Conservation (phyloP, 2,797 vertebrate genomes). For the Sphenodon punctatus region DNA sequence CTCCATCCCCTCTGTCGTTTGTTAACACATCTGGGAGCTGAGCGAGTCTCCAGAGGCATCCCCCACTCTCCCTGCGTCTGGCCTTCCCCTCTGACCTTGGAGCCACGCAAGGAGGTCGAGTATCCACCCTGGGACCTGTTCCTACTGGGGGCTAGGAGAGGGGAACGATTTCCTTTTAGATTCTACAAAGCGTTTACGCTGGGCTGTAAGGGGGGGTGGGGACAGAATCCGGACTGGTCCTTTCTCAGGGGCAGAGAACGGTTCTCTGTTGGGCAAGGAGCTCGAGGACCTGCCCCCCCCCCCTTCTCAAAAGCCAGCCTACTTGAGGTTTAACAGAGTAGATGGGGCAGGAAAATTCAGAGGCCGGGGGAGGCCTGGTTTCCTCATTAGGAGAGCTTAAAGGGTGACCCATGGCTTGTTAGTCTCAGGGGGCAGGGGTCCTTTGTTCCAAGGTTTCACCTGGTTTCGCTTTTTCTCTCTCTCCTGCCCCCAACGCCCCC, state of each 20-base stretch:
- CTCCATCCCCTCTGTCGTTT: no score
- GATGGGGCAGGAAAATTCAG: constrained; percentile 56
- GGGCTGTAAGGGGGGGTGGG: no score
- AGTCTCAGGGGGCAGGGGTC: neutral
- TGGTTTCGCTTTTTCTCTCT: neutral
- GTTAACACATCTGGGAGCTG: no score
- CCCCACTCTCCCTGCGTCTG: neutral
- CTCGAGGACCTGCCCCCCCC: neutral
- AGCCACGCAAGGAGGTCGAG: no score
- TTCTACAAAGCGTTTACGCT: no score
- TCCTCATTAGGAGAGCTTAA: constrained; percentile 46
- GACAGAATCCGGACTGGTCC: neutral
- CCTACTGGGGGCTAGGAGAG: no score
- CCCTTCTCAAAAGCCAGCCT: neutral
- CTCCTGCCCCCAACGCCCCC: neutral
- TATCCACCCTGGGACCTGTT: no score
- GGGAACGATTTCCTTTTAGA: no score
- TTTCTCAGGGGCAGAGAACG: no score
- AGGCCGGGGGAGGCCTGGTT: neutral
- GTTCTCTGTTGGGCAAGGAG: neutral
- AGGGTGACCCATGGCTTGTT: constrained; percentile 37
- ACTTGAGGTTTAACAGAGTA: constrained; percentile 51
- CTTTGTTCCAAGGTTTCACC: neutral
- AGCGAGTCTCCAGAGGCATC: no score
- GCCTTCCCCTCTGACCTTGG: neutral